Evolutionary conservation across 2,113 vertebrate species (phyloP).

Genomic region (Poicephalus meyeri): DNA sequence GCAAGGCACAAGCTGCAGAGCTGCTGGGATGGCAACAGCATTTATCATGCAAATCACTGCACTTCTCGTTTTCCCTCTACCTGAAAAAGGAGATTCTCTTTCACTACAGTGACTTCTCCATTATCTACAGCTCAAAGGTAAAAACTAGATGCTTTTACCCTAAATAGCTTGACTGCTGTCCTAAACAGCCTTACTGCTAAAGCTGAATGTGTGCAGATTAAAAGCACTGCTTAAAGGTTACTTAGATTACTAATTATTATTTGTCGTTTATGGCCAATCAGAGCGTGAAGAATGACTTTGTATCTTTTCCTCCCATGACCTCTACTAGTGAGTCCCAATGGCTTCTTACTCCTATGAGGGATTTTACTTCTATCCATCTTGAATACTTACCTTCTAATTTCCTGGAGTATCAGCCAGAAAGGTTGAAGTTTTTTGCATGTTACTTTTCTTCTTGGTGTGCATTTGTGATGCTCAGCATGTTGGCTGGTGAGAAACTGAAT

Average conservation of each 20-base stretch:
- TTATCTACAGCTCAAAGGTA: not conserved
- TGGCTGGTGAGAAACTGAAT: not conserved
- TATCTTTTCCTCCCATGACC: not conserved
- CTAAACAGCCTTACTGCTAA: not conserved
- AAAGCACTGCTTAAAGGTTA: not conserved
- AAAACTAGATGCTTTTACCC: not conserved
- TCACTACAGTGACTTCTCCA: not conserved
- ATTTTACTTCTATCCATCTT: not conserved
- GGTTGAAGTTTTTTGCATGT: not conserved
- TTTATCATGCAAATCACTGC: not conserved
- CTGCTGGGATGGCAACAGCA: not conserved
- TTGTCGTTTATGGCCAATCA: constrained; percentile 14
- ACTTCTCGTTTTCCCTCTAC: not conserved
- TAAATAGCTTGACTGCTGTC: not conserved
- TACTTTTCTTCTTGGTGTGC: not conserved
- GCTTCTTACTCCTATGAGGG: not conserved
- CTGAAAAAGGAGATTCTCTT: not conserved
- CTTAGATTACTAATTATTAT: not conserved
- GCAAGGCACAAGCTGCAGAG: not conserved
- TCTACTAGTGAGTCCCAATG: not conserved
- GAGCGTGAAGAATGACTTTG: not conserved
- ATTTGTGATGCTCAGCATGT: not conserved
- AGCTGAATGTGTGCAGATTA: not conserved
- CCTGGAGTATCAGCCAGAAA: not conserved
- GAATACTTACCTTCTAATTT: not conserved